Evolutionary conservation across 1,140 invertebrate genomes (phyloP).

Genomic region (Anastrepha obliqua): DNA sequence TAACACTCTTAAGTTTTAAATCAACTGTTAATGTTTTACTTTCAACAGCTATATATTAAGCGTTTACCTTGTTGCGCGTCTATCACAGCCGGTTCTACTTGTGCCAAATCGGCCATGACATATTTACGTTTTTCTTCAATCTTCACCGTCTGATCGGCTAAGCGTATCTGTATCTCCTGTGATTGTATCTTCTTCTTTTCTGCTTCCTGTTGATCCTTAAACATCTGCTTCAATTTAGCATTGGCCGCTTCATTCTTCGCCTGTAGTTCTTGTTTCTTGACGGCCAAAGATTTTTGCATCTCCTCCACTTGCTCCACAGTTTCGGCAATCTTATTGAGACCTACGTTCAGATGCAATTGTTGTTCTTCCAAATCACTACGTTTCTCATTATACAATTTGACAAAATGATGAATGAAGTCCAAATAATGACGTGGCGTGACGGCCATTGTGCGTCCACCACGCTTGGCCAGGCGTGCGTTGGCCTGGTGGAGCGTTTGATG

Average conservation of each 20-base stretch:
- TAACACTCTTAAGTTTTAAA: not conserved
- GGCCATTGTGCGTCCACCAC: slow-evolving; percentile 95
- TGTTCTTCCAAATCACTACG: slow-evolving; percentile 98
- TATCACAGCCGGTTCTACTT: slow-evolving; percentile 98
- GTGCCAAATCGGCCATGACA: slow-evolving; percentile 95
- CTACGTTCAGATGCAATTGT: slow-evolving; percentile 98
- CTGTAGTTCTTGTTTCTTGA: slow-evolving; percentile 97
- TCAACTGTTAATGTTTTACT: not conserved
- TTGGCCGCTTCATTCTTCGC: slow-evolving; percentile 99
- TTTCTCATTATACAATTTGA: slow-evolving; percentile 98
- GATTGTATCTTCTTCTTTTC: slow-evolving; percentile 99
- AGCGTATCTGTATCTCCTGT: slow-evolving; percentile 95
- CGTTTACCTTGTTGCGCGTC: slow-evolving; percentile 95
- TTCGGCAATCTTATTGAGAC: slow-evolving; percentile 98
- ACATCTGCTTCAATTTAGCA: slow-evolving; percentile 98
- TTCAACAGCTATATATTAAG: not conserved
- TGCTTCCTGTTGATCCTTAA: slow-evolving; percentile 99
- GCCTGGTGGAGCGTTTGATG: slow-evolving; percentile 97
- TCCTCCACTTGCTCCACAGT: slow-evolving; percentile 99
- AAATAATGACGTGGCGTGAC: slow-evolving; percentile 98
- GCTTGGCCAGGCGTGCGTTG: slow-evolving; percentile 90
- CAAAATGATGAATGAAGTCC: slow-evolving; percentile 99
- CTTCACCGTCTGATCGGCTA: slow-evolving; percentile 92
- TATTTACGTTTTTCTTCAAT: slow-evolving; percentile 94
- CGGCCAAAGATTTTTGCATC: slow-evolving; percentile 98